Base-by-base conservation (phyloP, 2,888 invertebrate genomes). In the Spodoptera picta region DNA sequence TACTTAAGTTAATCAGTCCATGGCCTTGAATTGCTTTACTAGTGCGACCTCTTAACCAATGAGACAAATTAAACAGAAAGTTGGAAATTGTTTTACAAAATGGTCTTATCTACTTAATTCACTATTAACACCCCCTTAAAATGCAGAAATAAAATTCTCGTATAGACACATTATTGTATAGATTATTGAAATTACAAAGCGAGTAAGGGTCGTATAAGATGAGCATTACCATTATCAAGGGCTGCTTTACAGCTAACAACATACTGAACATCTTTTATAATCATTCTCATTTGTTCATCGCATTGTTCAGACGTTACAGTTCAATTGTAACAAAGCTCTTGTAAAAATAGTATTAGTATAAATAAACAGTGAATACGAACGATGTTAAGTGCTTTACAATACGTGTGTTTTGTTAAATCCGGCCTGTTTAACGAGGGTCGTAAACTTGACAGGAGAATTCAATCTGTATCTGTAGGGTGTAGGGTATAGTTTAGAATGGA, bases 331-430 rank as follows among this genome's bases (percentile, higher is more conserved):
- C 85, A 88, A 87, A 85, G 83, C 76, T 71, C 62, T 79, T 88
- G 87, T 84, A 88, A 89, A 90, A 92, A 92, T 90, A 90, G 88
- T 85, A 91, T 92, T 90, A 92, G 83, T 88, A 87, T 82, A 91
- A 92, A 91, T 91, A 92, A 91, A 92, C 87, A 90, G 87, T 83
- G 77, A 60, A 71, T 83, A 80, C 85, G 80, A 88, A 79, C 87
- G 88, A 91, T 88, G 92, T 90, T 91, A 89, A 93, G 92, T 92
- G 92, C 81, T 74, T 79, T 73, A 90, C 88, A 91, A 91, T 86
- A 87, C 84, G 77, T 84, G 75, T 79, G 80, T 88, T 89, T 87
- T 88, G 87, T 87, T 83, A 76, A 83, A 69, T 69, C 61, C 60
- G 14, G 60, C 51, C 62, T 49, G 58, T 55, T 74, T 64, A 61